Base-by-base conservation (phyloP, 1,140 invertebrate genomes). In the Heliothis virescens region DNA sequence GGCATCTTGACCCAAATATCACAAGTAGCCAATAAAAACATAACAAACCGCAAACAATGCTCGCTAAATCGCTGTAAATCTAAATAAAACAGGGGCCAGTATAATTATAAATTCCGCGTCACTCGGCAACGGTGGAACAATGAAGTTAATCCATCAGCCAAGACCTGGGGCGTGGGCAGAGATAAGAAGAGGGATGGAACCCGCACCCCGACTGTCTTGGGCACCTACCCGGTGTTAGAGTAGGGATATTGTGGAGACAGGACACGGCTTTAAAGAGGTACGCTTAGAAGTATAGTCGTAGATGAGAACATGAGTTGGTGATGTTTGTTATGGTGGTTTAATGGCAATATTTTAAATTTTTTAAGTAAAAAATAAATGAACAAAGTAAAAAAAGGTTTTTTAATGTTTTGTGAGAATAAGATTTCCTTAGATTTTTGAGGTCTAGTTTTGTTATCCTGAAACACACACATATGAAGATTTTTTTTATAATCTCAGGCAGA, bases 91-190 rank as follows among this genome's bases (percentile, higher is more conserved):
- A 60, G 41, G 73, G 52, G 52, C 63, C 52, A 50, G 63, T 78
- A 88, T 92, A 94, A 94, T 94, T 94, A 94, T 94, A 94, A 93
- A 94, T 94, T 93, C 89, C 88, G 80, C 90, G 90, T 92, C 92
- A 91, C 90, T 87, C 86, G 86, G 87, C 87, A 89, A 87, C 90
- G 85, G 86, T 90, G 87, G 89, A 93, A 94, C 93, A 94, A 94
- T 94, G 93, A 92, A 94, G 93, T 94, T 94, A 94, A 94, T 94
- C 93, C 93, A 94, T 94, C 93, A 94, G 91, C 82, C 88, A 85
- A 85, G 84, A 90, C 91, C 90, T 87, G 89, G 86, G 91, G 89
- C 90, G 90, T 87, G 90, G 91, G 89, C 87, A 86, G 85, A 90
- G 90, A 92, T 92, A 92, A 94, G 91, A 92, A 90, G 90, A 92